phyloP scores from a whole-genome alignment of 2,113 vertebrate species.

The Myotis davidii region DNA sequence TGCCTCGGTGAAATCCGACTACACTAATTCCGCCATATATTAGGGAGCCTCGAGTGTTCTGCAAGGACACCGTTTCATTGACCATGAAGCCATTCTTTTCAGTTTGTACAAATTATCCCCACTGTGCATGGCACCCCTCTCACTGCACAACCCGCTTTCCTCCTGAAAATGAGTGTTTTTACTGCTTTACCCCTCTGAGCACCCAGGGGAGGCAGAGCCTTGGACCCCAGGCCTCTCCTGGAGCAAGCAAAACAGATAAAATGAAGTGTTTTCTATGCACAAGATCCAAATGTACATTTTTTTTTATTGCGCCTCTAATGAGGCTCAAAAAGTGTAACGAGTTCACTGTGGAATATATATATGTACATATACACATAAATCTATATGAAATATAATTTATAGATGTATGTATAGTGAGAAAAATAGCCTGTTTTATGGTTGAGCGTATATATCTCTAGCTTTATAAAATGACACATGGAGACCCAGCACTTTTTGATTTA shows the following conservation, averaged over 20 bases:
- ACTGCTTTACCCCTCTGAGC: neutral
- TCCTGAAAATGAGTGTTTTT: conserved; percentile 29
- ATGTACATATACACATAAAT: neutral
- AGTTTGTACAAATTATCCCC: conserved; percentile 47
- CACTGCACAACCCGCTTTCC: neutral
- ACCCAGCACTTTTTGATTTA: conserved; percentile 77
- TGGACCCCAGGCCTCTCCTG: neutral
- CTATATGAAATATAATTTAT: neutral
- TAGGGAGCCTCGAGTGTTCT: conserved; percentile 51
- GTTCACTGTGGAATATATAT: neutral
- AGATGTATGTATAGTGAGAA: neutral
- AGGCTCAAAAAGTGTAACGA: neutral
- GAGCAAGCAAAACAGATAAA: neutral
- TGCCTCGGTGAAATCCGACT: conserved; percentile 73
- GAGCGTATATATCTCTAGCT: conserved; percentile 6
- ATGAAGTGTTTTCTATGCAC: neutral
- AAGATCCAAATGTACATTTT: neutral
- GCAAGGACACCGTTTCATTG: conserved; percentile 66
- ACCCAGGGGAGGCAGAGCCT: neutral
- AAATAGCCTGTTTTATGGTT: conserved; percentile 36
- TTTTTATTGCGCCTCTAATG: neutral
- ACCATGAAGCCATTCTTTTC: conserved; percentile 56
- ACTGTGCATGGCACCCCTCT: neutral
- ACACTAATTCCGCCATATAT: conserved; percentile 66
- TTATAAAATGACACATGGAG: conserved; percentile 46